Base-by-base conservation (phyloP, 1,140 invertebrate genomes). In the Lasioglossum baleicum region DNA sequence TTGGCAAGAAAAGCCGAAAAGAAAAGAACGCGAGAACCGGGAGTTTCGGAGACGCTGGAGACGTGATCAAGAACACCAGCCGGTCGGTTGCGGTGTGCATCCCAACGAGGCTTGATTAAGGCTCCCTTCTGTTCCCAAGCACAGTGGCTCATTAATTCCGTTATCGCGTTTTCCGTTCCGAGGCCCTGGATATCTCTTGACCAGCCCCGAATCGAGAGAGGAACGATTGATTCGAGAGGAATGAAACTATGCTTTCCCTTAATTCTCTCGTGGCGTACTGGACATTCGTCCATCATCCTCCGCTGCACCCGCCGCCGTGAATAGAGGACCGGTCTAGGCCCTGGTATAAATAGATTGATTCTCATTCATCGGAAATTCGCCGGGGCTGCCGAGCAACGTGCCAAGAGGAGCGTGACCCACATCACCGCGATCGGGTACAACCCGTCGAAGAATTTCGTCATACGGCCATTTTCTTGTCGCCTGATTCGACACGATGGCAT, bases 281-380 rank as follows among this genome's bases (percentile, higher is more conserved):
- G 31, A n/a, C 56, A 3, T 11, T 44, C n/a, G 44, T 1, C 31
- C 22, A 5, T 58, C 22, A 5, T 58, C 20, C 68, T 11, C 56
- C 22, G 51, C 53, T 26, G 31, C 58, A 42, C 4, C 35, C 3
- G 4, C 13, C 61, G 26, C 61, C 61, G 26, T 56, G 40, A 13
- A n/a, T 51, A 65, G 53, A 70, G 44, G 44, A 53, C 22, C 22
- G 13, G 22, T 60, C 26, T 71, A 51, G 42, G 5, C 15, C 56
- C 35, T n/a, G n/a, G n/a, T 83, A 73, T 76, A 80, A 84, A 80
- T 84, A 83, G 67, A 80, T 72, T 60, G 31, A 84, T 83, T 75
- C 72, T 63, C 81, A 51, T 75, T 58, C 72, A 81, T 83, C 70
- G 72, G 68, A 58, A 44, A 70, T 63, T 67, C 31, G 61, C 56